Conservation (phyloP, 2,797 vertebrate species). For the Emydoidea blandingii region DNA sequence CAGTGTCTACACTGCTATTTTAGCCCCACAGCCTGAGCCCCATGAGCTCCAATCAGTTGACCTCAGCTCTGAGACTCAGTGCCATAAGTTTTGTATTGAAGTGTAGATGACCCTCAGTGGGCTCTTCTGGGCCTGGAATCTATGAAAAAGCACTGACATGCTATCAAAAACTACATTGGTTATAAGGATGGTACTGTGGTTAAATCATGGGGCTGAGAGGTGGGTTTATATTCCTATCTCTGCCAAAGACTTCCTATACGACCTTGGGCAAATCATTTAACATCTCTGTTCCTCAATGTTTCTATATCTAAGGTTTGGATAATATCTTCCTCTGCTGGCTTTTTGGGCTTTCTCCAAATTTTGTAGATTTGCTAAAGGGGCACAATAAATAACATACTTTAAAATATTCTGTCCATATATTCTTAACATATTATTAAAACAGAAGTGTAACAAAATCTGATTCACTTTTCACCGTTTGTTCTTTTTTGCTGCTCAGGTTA, state of each 20-base stretch:
- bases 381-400: rapidly evolving
- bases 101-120: neutral
- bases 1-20: too few species aligned
- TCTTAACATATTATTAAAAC: slow-evolving; percentile 7
- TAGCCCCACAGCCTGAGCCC: too few species aligned
- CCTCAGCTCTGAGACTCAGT: too few species aligned
- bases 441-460: slow-evolving; percentile 3
- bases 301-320: neutral
- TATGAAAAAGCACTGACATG: rapidly evolving
- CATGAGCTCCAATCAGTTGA: too few species aligned
- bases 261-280: neutral
- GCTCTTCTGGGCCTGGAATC: neutral
- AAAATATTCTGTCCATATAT: neutral
- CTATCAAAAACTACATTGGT: neutral
- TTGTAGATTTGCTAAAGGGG: neutral
- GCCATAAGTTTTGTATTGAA: neutral
- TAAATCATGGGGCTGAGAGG: neutral
- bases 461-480: neutral
- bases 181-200: neutral
- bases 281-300: neutral
- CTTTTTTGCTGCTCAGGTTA: neutral
- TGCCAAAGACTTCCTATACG: neutral
- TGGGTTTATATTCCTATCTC: neutral
- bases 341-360: neutral
- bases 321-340: neutral